Evolutionary conservation across 2,797 vertebrate genomes (phyloP).

Genomic region (Adrianichthys oophorus): DNA sequence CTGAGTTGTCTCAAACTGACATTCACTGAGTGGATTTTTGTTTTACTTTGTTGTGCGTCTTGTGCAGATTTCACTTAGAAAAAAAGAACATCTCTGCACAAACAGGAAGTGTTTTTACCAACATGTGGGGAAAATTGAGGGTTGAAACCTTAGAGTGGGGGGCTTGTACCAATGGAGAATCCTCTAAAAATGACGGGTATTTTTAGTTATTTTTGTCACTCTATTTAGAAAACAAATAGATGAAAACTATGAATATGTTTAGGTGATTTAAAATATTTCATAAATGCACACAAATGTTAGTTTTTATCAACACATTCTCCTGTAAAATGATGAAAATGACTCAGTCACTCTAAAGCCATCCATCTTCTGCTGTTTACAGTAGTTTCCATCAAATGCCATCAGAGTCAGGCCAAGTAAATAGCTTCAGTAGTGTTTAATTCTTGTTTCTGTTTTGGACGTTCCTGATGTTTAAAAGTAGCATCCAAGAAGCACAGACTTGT

Average conservation of each 20-base stretch:
- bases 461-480: constrained; percentile 18
- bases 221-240: constrained; percentile 45
- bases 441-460: constrained; percentile 42
- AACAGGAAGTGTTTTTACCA: constrained; percentile 43
- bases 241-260: constrained; percentile 53
- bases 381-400: too few species aligned
- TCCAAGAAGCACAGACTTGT: constrained; percentile 19
- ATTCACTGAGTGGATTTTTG: neutral
- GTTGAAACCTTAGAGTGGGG: neutral
- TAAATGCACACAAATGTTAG: too few species aligned
- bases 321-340: too few species aligned
- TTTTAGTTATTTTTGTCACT: constrained; percentile 24
- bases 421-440: constrained; percentile 24
- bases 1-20: constrained; percentile 16
- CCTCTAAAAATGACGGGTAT: neutral
- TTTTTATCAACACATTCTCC: too few species aligned
- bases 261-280: too few species aligned
- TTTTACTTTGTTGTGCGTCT: constrained; percentile 5
- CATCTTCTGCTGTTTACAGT: too few species aligned
- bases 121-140: neutral
- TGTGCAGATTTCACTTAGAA: constrained; percentile 17
- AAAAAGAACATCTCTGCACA: constrained; percentile 28
- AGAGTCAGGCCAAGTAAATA: constrained; percentile 30
- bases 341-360: too few species aligned
- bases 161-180: neutral